These are phyloP conservation scores for Pollenia angustigena DNA, from an alignment of 2,888 invertebrate species.

Conservation along the genomic window DNA sequence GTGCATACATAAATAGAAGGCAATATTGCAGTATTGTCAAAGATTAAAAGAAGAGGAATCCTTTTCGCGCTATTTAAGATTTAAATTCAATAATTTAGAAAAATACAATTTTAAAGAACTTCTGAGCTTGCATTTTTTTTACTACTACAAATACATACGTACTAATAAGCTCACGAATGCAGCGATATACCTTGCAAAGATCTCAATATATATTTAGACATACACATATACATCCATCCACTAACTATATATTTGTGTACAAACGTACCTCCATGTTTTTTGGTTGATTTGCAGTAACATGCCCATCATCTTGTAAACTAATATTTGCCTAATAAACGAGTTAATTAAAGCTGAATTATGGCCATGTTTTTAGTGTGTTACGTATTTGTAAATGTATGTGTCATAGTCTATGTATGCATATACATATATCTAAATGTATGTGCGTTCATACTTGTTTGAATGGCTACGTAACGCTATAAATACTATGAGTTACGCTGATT, in stretches of 20 bases:
- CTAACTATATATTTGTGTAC: slow-evolving; percentile 7
- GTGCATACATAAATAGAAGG: too few species aligned
- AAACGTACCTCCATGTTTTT: slow-evolving; percentile 55
- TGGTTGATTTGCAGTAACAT: slow-evolving; percentile 75
- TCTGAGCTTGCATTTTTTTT: background rate
- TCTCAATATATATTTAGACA: slow-evolving; percentile 31
- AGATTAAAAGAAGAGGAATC: too few species aligned
- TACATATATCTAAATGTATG: background rate
- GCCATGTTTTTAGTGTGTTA: slow-evolving; percentile 73
- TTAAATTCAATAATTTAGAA: too few species aligned
- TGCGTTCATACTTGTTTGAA: slow-evolving; percentile 5
- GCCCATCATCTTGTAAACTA: slow-evolving; percentile 80
- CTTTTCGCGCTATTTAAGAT: too few species aligned
- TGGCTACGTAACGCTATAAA: slow-evolving; percentile 67
- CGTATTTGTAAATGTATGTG: slow-evolving; percentile 49
- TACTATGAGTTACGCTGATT: slow-evolving; percentile 80
- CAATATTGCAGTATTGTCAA: too few species aligned
- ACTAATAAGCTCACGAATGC: background rate
- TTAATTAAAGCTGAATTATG: slow-evolving; percentile 83
- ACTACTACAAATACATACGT: background rate
- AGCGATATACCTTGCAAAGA: slow-evolving; percentile 6
- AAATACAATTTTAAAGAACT: background rate
- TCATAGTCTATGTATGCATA: background rate
- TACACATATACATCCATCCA: slow-evolving; percentile 22
- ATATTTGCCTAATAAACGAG: slow-evolving; percentile 82